Conservation (phyloP, 2,113 vertebrate genomes). For the Paramisgurnus dabryanus region DNA sequence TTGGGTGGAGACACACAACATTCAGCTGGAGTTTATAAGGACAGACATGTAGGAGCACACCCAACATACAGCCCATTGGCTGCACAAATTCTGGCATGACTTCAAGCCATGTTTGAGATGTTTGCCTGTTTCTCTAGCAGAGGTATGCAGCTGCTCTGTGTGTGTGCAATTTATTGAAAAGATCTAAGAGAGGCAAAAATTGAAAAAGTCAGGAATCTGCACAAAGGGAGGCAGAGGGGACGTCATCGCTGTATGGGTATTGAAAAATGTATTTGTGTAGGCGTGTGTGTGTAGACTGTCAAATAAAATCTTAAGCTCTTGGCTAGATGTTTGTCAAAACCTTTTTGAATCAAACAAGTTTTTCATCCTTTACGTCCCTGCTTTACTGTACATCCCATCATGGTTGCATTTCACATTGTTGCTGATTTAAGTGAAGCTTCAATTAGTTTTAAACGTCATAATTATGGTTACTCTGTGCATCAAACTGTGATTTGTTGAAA, state of each 20-base stretch:
- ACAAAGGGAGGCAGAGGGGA: background rate
- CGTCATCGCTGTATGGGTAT: background rate
- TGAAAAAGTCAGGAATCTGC: background rate
- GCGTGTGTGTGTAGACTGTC: background rate
- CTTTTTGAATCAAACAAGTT: background rate
- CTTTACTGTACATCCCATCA: background rate
- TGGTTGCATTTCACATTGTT: background rate
- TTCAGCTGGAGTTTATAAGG: slow-evolving; percentile 21
- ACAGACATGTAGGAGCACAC: slow-evolving; percentile 21
- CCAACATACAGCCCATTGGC: background rate
- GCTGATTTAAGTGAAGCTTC: too few relatives aligned
- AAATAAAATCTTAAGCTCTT: background rate
- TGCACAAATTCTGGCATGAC: background rate
- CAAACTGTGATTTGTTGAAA: too few relatives aligned
- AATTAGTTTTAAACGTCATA: too few relatives aligned
- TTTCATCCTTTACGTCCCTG: too few relatives aligned
- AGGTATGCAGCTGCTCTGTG: background rate
- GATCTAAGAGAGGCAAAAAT: background rate
- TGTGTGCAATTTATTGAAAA: background rate
- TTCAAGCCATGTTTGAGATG: background rate
- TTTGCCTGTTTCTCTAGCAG: background rate
- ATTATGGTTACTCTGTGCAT: too few relatives aligned
- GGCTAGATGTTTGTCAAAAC: too few relatives aligned
- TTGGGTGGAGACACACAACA: slow-evolving; percentile 14
- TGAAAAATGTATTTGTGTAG: slow-evolving; percentile 8